Conservation (phyloP, 2,797 vertebrate species). For the Ctenochaetus hawaiiensis region DNA sequence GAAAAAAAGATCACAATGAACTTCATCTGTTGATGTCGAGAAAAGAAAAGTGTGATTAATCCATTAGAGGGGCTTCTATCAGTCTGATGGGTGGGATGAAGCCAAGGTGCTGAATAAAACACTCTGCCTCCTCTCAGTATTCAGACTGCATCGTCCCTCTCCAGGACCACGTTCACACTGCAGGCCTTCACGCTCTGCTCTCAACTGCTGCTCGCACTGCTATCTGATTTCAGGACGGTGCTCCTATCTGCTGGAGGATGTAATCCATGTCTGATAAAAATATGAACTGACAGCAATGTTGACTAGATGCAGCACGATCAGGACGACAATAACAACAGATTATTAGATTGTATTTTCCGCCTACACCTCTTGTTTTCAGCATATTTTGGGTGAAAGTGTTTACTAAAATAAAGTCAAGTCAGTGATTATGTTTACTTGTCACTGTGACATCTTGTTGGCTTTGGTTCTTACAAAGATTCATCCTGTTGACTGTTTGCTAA, state of each 20-base stretch:
- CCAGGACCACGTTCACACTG: constrained; percentile 39
- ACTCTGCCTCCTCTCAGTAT: constrained; percentile 49
- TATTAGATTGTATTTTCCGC: constrained; percentile 21
- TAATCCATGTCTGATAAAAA: constrained; percentile 35
- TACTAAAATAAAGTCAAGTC: constrained; percentile 20
- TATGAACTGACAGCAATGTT: constrained; percentile 17
- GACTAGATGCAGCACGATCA: constrained; percentile 9
- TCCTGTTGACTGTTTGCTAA: not conserved
- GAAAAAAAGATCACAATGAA: not conserved
- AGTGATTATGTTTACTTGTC: not conserved
- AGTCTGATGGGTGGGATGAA: constrained; percentile 38
- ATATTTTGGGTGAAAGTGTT: constrained; percentile 5
- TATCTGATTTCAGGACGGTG: constrained; percentile 29
- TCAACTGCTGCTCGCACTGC: constrained; percentile 18
- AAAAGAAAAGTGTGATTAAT: constrained; percentile 55
- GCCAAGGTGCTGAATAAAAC: constrained; percentile 51
- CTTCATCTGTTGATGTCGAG: constrained; percentile 1
- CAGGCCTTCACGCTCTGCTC: constrained; percentile 41
- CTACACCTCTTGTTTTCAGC: constrained; percentile 4
- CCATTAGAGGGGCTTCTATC: constrained; percentile 45
- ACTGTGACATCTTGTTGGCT: not conserved
- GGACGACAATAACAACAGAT: constrained; percentile 33
- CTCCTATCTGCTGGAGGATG: constrained; percentile 31
- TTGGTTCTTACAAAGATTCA: not conserved
- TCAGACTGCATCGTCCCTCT: constrained; percentile 23